These are phyloP conservation scores for Mustela lutreola DNA, from an alignment of 2,113 vertebrate genomes.

Conservation along the genomic window DNA sequence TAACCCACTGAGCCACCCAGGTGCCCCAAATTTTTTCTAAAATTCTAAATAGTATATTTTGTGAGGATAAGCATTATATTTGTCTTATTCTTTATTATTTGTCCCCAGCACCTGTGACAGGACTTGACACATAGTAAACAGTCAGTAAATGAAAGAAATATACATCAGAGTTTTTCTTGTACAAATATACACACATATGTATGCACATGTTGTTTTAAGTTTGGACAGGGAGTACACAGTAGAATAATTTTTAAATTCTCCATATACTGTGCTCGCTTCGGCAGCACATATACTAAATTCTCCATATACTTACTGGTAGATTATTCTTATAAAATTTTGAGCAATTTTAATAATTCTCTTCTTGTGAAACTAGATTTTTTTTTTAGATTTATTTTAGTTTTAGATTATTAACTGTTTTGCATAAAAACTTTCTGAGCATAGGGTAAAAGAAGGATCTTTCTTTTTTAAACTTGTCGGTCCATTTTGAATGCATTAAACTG, in stretches of 20 bases:
- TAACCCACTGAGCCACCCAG: too few relatives aligned
- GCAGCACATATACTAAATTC: not conserved
- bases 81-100: not conserved
- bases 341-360: not conserved
- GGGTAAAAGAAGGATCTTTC: not conserved
- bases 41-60: not conserved
- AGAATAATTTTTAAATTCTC: not conserved
- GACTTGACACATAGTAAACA: not conserved
- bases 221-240: not conserved
- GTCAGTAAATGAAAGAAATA: not conserved
- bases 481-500: not conserved
- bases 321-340: not conserved
- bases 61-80: not conserved
- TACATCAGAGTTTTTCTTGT: not conserved
- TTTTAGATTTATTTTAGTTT: not conserved
- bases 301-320: not conserved
- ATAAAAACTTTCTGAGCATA: not conserved
- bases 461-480: not conserved
- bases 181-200: not conserved
- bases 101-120: not conserved
- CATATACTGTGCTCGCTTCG: not conserved
- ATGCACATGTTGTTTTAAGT: not conserved
- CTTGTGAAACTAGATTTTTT: not conserved
- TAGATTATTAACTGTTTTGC: not conserved
- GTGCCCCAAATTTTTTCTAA: too few relatives aligned